Percentiles rank a stretch among this genome's conserved stretches.
These are phyloP conservation scores for Heliothis virescens DNA, from an alignment of 1,140 invertebrate genomes.

Conservation along the genomic window DNA sequence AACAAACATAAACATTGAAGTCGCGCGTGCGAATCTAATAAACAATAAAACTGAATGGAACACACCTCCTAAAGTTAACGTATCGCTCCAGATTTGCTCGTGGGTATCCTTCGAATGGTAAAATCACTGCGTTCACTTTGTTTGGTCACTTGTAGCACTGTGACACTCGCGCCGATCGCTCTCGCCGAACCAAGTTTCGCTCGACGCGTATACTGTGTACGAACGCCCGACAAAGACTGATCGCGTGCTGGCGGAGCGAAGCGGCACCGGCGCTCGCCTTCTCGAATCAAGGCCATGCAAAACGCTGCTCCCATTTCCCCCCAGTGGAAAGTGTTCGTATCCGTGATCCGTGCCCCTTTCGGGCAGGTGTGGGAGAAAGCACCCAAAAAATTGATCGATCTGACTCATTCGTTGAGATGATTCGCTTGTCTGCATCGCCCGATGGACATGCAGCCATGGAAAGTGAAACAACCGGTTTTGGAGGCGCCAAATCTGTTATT, in stretches of 20 bases:
- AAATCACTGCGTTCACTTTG: conserved; percentile 62
- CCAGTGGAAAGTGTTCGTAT: conserved; percentile 84
- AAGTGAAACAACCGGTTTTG: conserved; percentile 81
- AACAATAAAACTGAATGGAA: conserved; percentile 56
- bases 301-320: conserved; percentile 83
- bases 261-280: conserved; percentile 59
- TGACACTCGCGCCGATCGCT: conserved; percentile 64
- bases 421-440: conserved; percentile 58
- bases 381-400: conserved; percentile 77
- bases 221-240: conserved; percentile 69
- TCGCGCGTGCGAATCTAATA: conserved; percentile 48
- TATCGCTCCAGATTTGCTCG: conserved; percentile 80
- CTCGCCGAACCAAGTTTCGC: conserved; percentile 43
- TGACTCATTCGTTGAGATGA: conserved; percentile 79
- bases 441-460: conserved; percentile 62
- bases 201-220: conserved; percentile 56
- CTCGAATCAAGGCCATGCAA: conserved; percentile 83
- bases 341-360: conserved; percentile 78
- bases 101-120: conserved; percentile 54
- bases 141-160: conserved; percentile 56
- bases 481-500: conserved; percentile 63
- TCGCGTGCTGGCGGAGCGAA: conserved; percentile 52
- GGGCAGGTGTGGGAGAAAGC: conserved; percentile 84
- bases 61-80: conserved; percentile 71
- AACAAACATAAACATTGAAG: conserved; percentile 52